These are phyloP conservation scores for Phenacoccus solenopsis DNA, from an alignment of 1,140 invertebrate species.

Conservation along the genomic window DNA sequence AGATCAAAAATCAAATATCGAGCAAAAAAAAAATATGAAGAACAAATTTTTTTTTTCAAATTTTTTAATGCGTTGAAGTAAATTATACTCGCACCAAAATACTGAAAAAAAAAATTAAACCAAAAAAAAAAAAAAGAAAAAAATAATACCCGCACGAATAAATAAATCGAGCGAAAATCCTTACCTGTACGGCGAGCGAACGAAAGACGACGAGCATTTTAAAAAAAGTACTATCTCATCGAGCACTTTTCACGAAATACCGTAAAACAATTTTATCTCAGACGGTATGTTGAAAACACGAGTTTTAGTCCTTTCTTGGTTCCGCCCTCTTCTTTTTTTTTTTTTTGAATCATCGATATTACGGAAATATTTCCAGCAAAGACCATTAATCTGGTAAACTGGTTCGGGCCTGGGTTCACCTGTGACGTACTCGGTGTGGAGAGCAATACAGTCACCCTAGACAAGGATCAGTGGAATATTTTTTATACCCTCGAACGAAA, in stretches of 20 bases:
- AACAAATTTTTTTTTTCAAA: no score
- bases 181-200: not conserved
- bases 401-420: not conserved
- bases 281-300: not conserved
- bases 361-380: constrained; percentile 5
- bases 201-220: not conserved
- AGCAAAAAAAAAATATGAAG: no score
- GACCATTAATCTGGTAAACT: constrained; percentile 13
- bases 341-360: constrained; percentile 5
- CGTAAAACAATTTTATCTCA: not conserved
- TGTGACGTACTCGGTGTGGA: not conserved
- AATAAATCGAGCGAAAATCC: not conserved
- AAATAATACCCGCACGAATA: no score
- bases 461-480: not conserved
- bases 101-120: no score
- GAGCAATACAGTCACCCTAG: not conserved
- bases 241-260: not conserved
- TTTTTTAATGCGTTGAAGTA: no score
- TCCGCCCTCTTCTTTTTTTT: constrained; percentile 3
- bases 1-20: no score
- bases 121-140: no score
- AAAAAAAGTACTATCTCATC: not conserved
- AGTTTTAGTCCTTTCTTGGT: not conserved
- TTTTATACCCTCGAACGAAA: constrained; percentile 6
- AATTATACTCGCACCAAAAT: no score